Evolutionary conservation across 2,797 vertebrate species (phyloP), one percentile per base, ranked within the genome.

Genomic region (Nyctibius grandis): DNA sequence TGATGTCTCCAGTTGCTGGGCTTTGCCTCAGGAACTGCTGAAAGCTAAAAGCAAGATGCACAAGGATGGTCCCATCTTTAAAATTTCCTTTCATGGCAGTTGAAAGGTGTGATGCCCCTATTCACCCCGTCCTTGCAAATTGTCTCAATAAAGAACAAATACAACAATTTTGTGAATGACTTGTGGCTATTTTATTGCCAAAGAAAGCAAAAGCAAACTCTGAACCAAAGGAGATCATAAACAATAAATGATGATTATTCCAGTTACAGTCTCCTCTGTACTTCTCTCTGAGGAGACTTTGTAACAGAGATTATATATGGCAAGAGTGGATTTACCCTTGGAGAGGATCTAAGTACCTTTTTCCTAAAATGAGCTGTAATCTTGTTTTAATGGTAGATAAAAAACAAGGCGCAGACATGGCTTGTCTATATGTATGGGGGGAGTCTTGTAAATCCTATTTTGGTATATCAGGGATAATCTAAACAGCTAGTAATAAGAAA

Each of bases 361-460:
- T 91, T 72, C 81, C 75, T 80, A 79, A 95, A 96, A 87, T 85
- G 72, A 95, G 75, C 89, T 91, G 81, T 93, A 96, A 95, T 97
- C 93, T 94, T 92, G 86, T 95, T 97, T 89, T 91, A 96, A 96
- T 92, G 88, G 93, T 70, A 94, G 91, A 92, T 94, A 67, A 92
- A 95, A 95, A 92, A 92, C 77, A 97, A 97, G 88, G 67, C 47
- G 2, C 57, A 56, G 80, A 44, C 45, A 16, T 61, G 69, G 16
- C 31, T 93, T 48, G 61, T 67, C 59, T 93, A 3, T 76, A 33
- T 26, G 21, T 74, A 31, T 47, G 60, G 36, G 33, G 48, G 22
- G 9, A 82, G 77, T 44, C 77, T 63, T 21, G 25, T 86, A 97
- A 96, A 96, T 96, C 96, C 93, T 73, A 38, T 95, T 91, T 93